phyloP scores from a whole-genome alignment of 2,888 invertebrate species.

The Octonoba sinensis region DNA sequence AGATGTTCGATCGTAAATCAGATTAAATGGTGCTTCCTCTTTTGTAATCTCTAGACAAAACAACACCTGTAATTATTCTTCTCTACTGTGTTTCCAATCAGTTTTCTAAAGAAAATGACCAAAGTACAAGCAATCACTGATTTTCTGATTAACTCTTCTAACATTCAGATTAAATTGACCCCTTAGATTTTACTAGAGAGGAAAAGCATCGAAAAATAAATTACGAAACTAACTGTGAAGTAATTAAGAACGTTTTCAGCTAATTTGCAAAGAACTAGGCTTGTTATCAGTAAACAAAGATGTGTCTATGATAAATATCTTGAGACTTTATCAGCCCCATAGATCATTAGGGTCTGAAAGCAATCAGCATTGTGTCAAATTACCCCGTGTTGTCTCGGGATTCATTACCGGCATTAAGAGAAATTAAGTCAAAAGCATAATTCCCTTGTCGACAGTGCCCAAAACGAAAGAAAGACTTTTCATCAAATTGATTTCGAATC shows the following conservation, averaged over 20 bases:
- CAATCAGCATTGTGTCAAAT: slow-evolving; percentile 55
- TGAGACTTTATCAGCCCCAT: slow-evolving; percentile 44
- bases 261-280: slow-evolving; percentile 56
- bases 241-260: slow-evolving; percentile 58
- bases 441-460: slow-evolving; percentile 25
- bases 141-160: no score
- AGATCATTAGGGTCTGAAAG: slow-evolving; percentile 53
- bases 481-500: slow-evolving; percentile 47
- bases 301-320: slow-evolving; percentile 58
- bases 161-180: no score
- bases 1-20: no score
- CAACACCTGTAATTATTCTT: no score
- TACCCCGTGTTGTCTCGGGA: slow-evolving; percentile 41
- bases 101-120: no score
- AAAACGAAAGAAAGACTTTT: slow-evolving; percentile 22
- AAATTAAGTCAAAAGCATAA: slow-evolving; percentile 45
- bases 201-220: background rate
- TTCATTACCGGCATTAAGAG: slow-evolving; percentile 59
- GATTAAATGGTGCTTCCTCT: no score
- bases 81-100: no score
- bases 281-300: slow-evolving; percentile 56
- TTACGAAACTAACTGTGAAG: slow-evolving; percentile 49
- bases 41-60: no score
- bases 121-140: no score
- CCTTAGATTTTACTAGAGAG: no score